Conservation (phyloP, 2,888 invertebrate species). For the Halictus ligatus region DNA sequence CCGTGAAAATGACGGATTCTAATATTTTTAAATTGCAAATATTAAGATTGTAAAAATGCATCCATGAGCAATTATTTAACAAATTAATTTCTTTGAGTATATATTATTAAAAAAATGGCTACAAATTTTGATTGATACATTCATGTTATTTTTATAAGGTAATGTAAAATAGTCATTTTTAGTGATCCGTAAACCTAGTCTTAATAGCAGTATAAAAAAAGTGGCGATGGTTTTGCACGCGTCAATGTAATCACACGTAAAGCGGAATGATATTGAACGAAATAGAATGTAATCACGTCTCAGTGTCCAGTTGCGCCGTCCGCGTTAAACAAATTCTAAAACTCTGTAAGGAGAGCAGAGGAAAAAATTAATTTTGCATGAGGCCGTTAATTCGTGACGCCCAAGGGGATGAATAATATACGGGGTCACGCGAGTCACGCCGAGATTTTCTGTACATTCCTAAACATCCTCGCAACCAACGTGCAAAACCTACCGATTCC, state of each 20-base stretch:
- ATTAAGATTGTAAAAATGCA: too few relatives aligned
- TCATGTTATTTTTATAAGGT: too few relatives aligned
- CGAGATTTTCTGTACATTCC: slow-evolving; percentile 14
- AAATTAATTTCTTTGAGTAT: too few relatives aligned
- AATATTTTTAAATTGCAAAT: too few relatives aligned
- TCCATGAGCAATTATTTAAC: too few relatives aligned
- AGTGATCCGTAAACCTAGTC: neutral
- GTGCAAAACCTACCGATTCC: slow-evolving; percentile 44
- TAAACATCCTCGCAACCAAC: slow-evolving; percentile 16
- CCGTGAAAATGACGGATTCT: too few relatives aligned
- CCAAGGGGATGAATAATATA: neutral
- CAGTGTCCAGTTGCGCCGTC: neutral
- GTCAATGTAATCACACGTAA: neutral
- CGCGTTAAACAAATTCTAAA: neutral
- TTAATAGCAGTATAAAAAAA: neutral
- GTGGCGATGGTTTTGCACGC: neutral
- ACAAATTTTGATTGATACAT: too few relatives aligned
- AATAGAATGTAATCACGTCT: neutral
- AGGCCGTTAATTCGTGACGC: neutral
- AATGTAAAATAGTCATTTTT: too few relatives aligned
- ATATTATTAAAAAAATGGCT: too few relatives aligned
- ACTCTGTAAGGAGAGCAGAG: neutral
- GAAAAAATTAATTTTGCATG: neutral
- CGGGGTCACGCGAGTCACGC: neutral
- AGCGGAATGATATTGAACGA: neutral